Evolutionary conservation across 2,888 invertebrate species (phyloP), one percentile per base, ranked within the genome.

Genomic region (Platycnemis pennipes): DNA sequence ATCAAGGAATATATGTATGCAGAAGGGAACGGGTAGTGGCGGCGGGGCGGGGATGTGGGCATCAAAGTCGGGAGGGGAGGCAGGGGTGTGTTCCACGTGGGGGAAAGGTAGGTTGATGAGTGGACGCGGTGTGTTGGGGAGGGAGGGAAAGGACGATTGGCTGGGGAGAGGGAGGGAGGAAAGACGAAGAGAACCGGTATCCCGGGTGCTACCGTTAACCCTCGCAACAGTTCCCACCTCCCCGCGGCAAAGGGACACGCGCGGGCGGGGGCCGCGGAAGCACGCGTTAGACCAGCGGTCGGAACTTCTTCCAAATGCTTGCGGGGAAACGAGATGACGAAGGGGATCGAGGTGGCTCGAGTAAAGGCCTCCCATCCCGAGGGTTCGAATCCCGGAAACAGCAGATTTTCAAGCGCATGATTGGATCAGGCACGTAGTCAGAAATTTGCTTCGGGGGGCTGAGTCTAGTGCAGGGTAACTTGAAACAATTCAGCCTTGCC

Each of bases 191-290:
- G 91, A 91, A 91, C 91, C 91, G 91, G 91, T 91, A 91, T 91
- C 63, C 91, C 63, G 91, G 56, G n/a, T 37, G 56, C 91, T 91
- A 91, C 91, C 91, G 91, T 91, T 91, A 91, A 91, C 42, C 53
- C 91, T 49, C 42, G 63, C 56, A 11, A 63, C 91, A 42, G 31
- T 87, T 87, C 87, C 77, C 77, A 31, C 11, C 45, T 53, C 88
- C 53, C 42, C 91, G 11, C 26, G 91, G 13, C 44, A 53, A 49
- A 87, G n/a, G 87, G 7, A n/a, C n/a, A 5, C 22, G 42, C 89
- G 26, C 46, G 7, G 46, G 16, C 77, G 26, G n/a, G 45, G 8
- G 45, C 87, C 45, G n/a, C n/a, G 63, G 44, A n/a, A n/a, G 56
- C 42, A 37, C 63, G 44, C 87, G 44, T 2, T n/a, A 63, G 16